Percentiles rank a stretch among this genome's conserved stretches.
These are phyloP conservation scores for Glaucomys volans DNA, from an alignment of 2,113 vertebrate genomes.

Conservation along the genomic window DNA sequence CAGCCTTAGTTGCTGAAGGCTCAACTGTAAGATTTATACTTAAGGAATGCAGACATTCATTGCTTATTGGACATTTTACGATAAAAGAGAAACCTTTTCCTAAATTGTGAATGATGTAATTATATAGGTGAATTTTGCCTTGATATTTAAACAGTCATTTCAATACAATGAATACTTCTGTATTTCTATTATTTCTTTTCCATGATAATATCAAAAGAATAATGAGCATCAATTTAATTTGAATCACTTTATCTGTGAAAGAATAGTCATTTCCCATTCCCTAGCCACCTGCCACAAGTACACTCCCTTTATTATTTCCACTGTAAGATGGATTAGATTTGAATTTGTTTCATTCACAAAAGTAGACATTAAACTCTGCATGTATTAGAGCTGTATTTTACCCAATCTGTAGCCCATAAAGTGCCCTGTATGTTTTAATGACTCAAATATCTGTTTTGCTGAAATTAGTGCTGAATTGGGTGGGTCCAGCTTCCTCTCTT, in stretches of 20 bases:
- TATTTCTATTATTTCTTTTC: slow-evolving; percentile 48
- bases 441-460: slow-evolving; percentile 52
- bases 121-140: slow-evolving; percentile 30
- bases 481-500: not conserved
- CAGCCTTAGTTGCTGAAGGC: slow-evolving; percentile 38
- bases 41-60: not conserved
- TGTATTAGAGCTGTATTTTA: not conserved
- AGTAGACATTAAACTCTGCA: slow-evolving; percentile 15
- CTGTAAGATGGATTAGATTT: not conserved
- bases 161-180: slow-evolving; percentile 7
- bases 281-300: not conserved
- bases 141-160: slow-evolving; percentile 49
- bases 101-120: slow-evolving; percentile 43
- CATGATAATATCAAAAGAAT: slow-evolving; percentile 1
- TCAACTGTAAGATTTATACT: slow-evolving; percentile 6
- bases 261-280: slow-evolving; percentile 24
- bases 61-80: not conserved
- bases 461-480: slow-evolving; percentile 29
- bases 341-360: slow-evolving; percentile 10
- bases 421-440: not conserved
- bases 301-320: not conserved
- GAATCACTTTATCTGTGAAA: slow-evolving; percentile 11
- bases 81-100: slow-evolving; percentile 21
- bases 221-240: not conserved
- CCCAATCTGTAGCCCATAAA: not conserved